Evolutionary conservation across 2,797 vertebrate genomes (phyloP), one percentile per base, ranked within the genome.

Genomic region (Acrossocheilus wenchowensis): DNA sequence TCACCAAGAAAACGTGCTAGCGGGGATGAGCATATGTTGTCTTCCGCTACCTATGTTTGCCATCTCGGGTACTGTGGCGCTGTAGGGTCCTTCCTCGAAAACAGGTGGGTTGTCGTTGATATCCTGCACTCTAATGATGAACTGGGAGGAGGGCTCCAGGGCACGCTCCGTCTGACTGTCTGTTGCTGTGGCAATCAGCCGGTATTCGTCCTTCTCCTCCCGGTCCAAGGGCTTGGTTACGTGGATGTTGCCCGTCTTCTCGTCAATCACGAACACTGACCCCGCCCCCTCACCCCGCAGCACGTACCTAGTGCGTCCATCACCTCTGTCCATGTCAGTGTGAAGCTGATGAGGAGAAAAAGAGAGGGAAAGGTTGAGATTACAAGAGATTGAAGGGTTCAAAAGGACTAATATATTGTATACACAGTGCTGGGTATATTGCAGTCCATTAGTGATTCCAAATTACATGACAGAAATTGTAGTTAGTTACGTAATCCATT

Each of bases 71-170:
- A 98, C 96, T 0, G 93, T 96, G 92, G 97, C 96, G 11, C 92
- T 96, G 94, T 97, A 97, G 81, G 97, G 96, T 50, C 95, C 96
- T 0, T 97, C 96, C 11, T 96, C 95, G 88, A 98, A 98, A 84
- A 97, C 68, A 5, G 97, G 97, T 2, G 97, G 96, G 90, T 98
- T 98, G 95, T 98, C 97, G 57, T 98, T 97, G 94, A 98, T 97
- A 94, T 98, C 97, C 90, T 98, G 97, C 90, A 98, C 97, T 83
- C 97, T 96, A 91, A 98, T 97, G 91, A 98, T 95, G 91, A 98
- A 98, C 93, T 97, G 96, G 2, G 97, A 98, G 0, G 97, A 97
- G 10, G 97, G 97, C 92, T 98, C 97, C 90, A 98, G 93, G 90
- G 97, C 95, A 14, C 96, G 96, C 89, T 97, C 96, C 0, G 97